Evolutionary conservation across 2,113 vertebrate species (phyloP), one percentile per base, ranked within the genome.

Genomic region (Aix galericulata): DNA sequence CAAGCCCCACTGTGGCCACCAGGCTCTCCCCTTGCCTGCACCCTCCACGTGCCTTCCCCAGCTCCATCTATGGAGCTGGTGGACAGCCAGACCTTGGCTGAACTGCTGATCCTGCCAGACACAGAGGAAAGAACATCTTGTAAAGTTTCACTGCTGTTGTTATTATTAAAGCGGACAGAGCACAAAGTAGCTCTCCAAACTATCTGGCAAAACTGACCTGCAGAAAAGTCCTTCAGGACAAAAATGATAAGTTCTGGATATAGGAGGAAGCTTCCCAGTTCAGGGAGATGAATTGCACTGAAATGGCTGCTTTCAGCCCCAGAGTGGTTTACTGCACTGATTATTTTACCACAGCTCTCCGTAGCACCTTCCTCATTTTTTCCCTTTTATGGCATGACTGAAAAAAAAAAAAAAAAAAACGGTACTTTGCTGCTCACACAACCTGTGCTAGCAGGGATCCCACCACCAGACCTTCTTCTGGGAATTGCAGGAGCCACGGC

Each of bases 41-140:
- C 53, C 48, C 62, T 94, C 40, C 0, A 4, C 73, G 66, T 55
- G 77, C 53, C 68, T 89, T 82, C 8, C 11, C 79, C 83, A 42
- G 81, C 88, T 84, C 78, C 10, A 1, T 56, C 81, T 74, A 58
- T 74, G 81, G 78, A 93, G 91, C 91, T 93, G 94, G 89, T 23
- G 72, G 66, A 91, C 80, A 2, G 90, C 62, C 95, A 96, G 96
- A 93, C 94, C 94, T 96, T 97, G 94, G 93, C 94, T 91, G 92
- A 97, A 94, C 95, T 86, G 78, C n/a, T 96, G 90, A 96, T 94
- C 92, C 92, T 97, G 82, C 66, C 91, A 96, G 93, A 97, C 96
- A 95, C 94, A 95, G 86, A 96, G 73, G 91, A 96, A 96, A 96
- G 96, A 96, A 96, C 94, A 96, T 96, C 96, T 96, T 96, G 92